phyloP scores from a whole-genome alignment of 2,113 vertebrate genomes.

The Anas platyrhynchos region DNA sequence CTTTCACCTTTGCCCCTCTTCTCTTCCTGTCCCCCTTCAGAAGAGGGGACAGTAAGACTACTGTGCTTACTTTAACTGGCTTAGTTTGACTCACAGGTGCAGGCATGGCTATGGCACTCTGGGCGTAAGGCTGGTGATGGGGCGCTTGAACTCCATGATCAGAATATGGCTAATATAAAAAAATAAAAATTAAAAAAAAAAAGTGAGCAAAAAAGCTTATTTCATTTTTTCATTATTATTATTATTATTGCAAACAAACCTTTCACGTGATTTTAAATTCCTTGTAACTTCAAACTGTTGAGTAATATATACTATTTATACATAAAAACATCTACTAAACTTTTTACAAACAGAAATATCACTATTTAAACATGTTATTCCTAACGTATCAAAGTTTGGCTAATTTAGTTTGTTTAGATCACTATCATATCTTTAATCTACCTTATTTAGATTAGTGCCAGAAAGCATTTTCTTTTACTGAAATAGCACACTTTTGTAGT shows the following conservation, averaged over 20 bases:
- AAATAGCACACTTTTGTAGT: neutral
- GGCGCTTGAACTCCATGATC: conserved; percentile 76
- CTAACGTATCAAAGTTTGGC: neutral
- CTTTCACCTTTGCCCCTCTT: neutral
- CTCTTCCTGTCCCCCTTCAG: neutral
- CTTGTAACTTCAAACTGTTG: neutral
- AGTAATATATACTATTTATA: neutral
- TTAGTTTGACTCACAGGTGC: conserved; percentile 75
- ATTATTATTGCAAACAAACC: too few relatives aligned
- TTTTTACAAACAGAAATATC: neutral
- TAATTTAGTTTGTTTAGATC: neutral
- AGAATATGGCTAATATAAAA: conserved; percentile 69
- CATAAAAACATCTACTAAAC: neutral
- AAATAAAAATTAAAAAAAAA: neutral
- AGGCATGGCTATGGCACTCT: conserved; percentile 75
- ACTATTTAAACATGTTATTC: neutral
- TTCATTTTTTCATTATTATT: neutral
- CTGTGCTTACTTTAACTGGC: conserved; percentile 52
- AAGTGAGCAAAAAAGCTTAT: neutral
- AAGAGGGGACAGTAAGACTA: neutral
- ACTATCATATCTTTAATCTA: neutral
- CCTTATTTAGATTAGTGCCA: neutral
- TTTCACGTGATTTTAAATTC: neutral
- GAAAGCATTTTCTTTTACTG: neutral
- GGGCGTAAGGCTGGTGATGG: conserved; percentile 73